A percentile compares a stretch with the other conserved stretches of the same genome.
Evolutionary conservation across 2,888 invertebrate genomes (phyloP).

Genomic region (Cryptocephalus moraei): DNA sequence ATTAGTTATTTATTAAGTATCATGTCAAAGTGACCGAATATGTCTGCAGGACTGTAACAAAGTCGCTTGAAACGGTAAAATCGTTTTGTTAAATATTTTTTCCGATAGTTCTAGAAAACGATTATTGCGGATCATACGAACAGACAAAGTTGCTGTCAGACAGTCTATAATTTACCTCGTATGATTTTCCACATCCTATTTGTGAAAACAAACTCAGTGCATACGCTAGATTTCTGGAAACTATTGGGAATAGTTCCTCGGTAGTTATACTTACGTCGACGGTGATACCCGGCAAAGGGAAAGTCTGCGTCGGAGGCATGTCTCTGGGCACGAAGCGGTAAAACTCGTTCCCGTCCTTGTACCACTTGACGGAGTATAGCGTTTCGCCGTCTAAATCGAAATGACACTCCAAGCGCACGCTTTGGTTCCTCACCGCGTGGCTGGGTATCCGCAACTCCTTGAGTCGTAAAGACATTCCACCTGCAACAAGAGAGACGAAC

Average conservation of each 20-base stretch:
- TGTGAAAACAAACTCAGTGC: too few relatives aligned
- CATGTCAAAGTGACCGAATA: too few relatives aligned
- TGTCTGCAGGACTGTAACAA: too few relatives aligned
- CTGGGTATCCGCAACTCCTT: conserved; percentile 71
- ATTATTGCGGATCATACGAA: too few relatives aligned
- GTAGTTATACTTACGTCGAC: conserved; percentile 63
- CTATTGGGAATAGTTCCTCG: neutral
- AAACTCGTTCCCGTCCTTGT: conserved; percentile 84
- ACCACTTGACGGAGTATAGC: conserved; percentile 85
- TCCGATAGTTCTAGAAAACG: too few relatives aligned
- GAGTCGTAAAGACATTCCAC: conserved; percentile 47
- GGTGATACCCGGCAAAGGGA: conserved; percentile 68
- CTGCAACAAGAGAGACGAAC: conserved; percentile 19
- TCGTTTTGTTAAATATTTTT: too few relatives aligned
- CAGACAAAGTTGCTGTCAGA: too few relatives aligned
- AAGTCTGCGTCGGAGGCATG: conserved; percentile 69
- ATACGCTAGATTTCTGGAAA: too few relatives aligned
- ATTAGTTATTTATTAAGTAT: too few relatives aligned
- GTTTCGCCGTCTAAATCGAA: conserved; percentile 75
- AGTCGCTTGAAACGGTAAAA: too few relatives aligned
- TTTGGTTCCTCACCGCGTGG: conserved; percentile 69
- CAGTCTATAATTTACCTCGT: too few relatives aligned
- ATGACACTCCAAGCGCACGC: conserved; percentile 68
- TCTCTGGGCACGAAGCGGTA: conserved; percentile 79
- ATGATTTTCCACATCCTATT: too few relatives aligned